Evolutionary conservation across 2,797 vertebrate genomes (phyloP).

Genomic region (Spinibarbus caldwelli): DNA sequence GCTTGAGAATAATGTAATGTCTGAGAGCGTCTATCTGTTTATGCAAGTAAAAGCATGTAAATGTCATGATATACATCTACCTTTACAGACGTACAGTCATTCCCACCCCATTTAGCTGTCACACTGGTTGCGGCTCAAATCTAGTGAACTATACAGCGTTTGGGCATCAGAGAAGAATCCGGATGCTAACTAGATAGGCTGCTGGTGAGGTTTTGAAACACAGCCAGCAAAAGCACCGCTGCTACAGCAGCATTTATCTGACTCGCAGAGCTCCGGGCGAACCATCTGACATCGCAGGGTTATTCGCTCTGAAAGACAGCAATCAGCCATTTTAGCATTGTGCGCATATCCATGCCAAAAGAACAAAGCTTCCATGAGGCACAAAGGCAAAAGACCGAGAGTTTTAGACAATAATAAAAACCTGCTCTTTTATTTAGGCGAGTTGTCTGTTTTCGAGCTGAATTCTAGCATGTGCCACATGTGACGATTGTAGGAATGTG

Average conservation of each 20-base stretch:
- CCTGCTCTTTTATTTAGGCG: conserved; percentile 51
- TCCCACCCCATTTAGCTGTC: not conserved
- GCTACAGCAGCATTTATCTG: conserved; percentile 45
- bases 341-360: conserved; percentile 35
- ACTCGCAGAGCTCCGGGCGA: conserved; percentile 43
- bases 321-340: conserved; percentile 67
- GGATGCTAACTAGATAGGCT: conserved; percentile 21
- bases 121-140: not conserved
- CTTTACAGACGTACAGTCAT: not conserved
- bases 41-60: not conserved
- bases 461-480: conserved; percentile 64
- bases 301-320: conserved; percentile 51
- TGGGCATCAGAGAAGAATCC: not conserved
- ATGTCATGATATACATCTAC: not conserved
- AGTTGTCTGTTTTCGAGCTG: conserved; percentile 47
- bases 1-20: not conserved
- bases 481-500: conserved; percentile 57
- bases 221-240: conserved; percentile 51
- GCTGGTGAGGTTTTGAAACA: conserved; percentile 5
- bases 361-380: conserved; percentile 53
- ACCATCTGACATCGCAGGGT: conserved; percentile 55
- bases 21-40: not conserved
- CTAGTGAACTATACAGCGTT: not conserved
- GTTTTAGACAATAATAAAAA: conserved; percentile 44
- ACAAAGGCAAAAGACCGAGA: conserved; percentile 52